Conservation (phyloP, 2,113 vertebrate genomes). For the Zosterops borbonicus region DNA sequence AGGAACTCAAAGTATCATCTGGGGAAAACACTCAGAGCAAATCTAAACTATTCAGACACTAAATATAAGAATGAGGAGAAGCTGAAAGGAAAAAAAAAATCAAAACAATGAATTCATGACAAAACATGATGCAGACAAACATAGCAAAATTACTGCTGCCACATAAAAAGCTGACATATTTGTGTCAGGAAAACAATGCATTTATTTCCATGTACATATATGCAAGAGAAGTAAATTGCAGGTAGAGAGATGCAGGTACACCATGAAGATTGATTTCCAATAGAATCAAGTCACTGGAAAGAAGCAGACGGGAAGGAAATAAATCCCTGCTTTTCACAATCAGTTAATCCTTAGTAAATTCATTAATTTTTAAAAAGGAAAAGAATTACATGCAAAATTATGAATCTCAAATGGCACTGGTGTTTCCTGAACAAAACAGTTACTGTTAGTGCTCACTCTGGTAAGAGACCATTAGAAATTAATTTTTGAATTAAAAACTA, state of each 20-base stretch:
- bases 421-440: constrained; percentile 61
- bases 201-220: neutral
- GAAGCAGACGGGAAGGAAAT: constrained; percentile 56
- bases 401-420: constrained; percentile 52
- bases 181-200: neutral
- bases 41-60: neutral
- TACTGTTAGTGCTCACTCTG: constrained; percentile 36
- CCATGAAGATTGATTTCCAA: constrained; percentile 58
- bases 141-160: neutral
- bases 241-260: neutral
- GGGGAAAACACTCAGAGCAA: neutral
- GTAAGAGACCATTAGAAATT: constrained; percentile 59
- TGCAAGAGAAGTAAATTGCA: neutral
- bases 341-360: constrained; percentile 59
- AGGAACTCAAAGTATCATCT: neutral
- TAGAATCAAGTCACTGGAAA: constrained; percentile 53
- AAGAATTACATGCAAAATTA: constrained; percentile 58
- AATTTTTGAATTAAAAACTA: constrained; percentile 60
- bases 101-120: neutral
- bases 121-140: neutral
- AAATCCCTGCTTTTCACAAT: constrained; percentile 53
- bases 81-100: neutral
- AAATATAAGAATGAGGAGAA: neutral
- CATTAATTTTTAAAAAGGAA: constrained; percentile 71
- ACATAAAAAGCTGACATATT: neutral